phyloP scores from a whole-genome alignment of 1,140 invertebrate genomes.

The Bacillus rossius region DNA sequence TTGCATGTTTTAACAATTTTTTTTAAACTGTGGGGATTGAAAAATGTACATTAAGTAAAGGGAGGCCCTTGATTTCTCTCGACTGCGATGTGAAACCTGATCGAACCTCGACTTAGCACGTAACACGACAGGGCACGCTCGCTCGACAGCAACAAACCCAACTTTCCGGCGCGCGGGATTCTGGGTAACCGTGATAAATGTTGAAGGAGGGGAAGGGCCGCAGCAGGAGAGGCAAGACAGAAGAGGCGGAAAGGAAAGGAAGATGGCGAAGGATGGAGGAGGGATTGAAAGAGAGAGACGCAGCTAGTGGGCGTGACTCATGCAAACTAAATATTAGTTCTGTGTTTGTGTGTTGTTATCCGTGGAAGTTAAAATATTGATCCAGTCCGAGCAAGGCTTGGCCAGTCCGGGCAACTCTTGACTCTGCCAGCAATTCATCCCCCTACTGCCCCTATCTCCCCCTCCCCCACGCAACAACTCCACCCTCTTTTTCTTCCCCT shows the following conservation, averaged over 20 bases:
- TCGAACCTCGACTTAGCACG: too few species aligned
- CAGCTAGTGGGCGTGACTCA: slow-evolving; percentile 16
- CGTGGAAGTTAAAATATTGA: slow-evolving; percentile 20
- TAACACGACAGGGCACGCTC: too few species aligned
- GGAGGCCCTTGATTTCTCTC: too few species aligned
- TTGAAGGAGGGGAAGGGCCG: too few species aligned
- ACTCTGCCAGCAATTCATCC: slow-evolving; percentile 1
- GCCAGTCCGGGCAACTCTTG: slow-evolving; percentile 15
- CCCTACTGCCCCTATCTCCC: background rate
- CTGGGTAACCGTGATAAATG: too few species aligned
- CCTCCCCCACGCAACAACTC: background rate
- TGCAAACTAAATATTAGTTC: slow-evolving; percentile 22
- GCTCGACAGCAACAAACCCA: too few species aligned
- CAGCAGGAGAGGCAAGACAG: background rate
- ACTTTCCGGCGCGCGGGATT: too few species aligned
- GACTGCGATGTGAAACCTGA: too few species aligned
- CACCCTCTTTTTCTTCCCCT: slow-evolving; percentile 2
- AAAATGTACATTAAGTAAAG: too few species aligned
- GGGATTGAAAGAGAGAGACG: background rate
- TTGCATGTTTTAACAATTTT: too few species aligned
- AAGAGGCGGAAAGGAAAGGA: background rate
- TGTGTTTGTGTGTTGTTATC: slow-evolving; percentile 22
- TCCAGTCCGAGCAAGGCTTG: slow-evolving; percentile 11
- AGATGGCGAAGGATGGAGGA: background rate
- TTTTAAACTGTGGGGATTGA: too few species aligned